A percentile compares a stretch with the other conserved stretches of the same genome.
Evolutionary conservation across 2,113 vertebrate species (phyloP).

Genomic region (Typhlomys cinereus): DNA sequence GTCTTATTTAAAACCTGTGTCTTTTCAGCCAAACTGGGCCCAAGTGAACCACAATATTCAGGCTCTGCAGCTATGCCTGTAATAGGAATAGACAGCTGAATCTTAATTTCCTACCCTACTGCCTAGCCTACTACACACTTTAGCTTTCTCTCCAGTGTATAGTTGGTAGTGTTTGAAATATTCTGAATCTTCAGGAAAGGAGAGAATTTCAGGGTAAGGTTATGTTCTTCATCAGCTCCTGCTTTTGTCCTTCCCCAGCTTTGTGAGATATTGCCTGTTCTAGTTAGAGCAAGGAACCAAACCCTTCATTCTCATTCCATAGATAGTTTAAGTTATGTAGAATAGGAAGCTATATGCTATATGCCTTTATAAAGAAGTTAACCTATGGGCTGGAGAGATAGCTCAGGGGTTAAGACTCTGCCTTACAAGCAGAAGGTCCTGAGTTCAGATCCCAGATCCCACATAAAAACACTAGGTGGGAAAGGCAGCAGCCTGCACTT

Average conservation of each 20-base stretch:
- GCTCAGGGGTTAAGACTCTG: too few relatives aligned
- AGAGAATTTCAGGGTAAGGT: background rate
- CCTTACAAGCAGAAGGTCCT: too few relatives aligned
- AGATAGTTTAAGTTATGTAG: background rate
- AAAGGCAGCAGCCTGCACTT: too few relatives aligned
- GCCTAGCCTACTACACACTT: background rate
- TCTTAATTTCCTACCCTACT: slow-evolving; percentile 44
- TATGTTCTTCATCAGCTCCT: background rate
- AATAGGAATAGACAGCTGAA: slow-evolving; percentile 2
- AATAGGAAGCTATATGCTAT: background rate
- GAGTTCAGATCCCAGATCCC: too few relatives aligned
- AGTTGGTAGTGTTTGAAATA: slow-evolving; percentile 39
- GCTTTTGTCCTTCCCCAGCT: background rate
- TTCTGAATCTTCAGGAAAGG: background rate
- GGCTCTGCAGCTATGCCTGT: background rate
- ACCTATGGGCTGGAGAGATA: too few relatives aligned
- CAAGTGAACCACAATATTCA: slow-evolving; percentile 32
- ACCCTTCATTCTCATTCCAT: background rate
- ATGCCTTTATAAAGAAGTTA: slow-evolving; percentile 22
- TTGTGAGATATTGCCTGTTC: slow-evolving; percentile 32
- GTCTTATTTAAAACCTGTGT: slow-evolving; percentile 51
- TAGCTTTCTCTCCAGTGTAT: background rate
- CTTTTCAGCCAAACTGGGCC: slow-evolving; percentile 37
- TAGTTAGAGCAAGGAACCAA: slow-evolving; percentile 15
- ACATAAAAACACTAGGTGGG: too few relatives aligned